Evolutionary conservation across 2,113 vertebrate genomes (phyloP).

Genomic region (Scomber scombrus): DNA sequence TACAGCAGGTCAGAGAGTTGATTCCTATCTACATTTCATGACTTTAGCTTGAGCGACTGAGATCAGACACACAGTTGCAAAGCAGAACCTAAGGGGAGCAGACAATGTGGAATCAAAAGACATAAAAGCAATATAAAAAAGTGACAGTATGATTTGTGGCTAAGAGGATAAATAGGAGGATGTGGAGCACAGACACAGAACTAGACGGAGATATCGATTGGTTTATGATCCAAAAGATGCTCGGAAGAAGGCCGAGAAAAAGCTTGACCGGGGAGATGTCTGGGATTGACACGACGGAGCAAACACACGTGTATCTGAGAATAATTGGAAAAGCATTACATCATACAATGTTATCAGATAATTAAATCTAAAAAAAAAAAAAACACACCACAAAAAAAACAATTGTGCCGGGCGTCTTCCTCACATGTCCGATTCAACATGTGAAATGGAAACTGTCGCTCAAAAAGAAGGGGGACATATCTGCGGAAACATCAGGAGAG

Average conservation of each 20-base stretch:
- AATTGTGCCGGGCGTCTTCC: conserved; percentile 76
- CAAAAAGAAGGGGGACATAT: conserved; percentile 50
- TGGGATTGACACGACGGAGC: conserved; percentile 55
- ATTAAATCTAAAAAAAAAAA: conserved; percentile 84
- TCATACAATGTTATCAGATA: conserved; percentile 86
- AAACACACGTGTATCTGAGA: conserved; percentile 57
- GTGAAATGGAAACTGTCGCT: conserved; percentile 75
- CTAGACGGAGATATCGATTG: conserved; percentile 57
- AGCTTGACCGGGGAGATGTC: conserved; percentile 35
- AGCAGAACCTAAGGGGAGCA: conserved; percentile 37
- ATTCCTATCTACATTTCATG: conserved; percentile 4
- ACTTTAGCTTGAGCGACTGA: background rate
- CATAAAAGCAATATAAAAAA: conserved; percentile 48
- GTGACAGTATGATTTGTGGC: conserved; percentile 63
- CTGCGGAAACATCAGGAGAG: conserved; percentile 53
- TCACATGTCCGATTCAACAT: conserved; percentile 72
- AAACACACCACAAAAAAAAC: conserved; percentile 41
- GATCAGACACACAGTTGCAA: conserved; percentile 41
- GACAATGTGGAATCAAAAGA: conserved; percentile 40
- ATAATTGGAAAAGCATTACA: conserved; percentile 68
- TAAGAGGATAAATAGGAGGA: conserved; percentile 39
- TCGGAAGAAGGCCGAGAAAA: conserved; percentile 4
- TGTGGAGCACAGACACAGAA: conserved; percentile 9
- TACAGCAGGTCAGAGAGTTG: conserved; percentile 3
- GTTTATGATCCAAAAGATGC: conserved; percentile 57